phyloP scores from a whole-genome alignment of 2,888 invertebrate genomes.

The Entomobrya multifasciata region DNA sequence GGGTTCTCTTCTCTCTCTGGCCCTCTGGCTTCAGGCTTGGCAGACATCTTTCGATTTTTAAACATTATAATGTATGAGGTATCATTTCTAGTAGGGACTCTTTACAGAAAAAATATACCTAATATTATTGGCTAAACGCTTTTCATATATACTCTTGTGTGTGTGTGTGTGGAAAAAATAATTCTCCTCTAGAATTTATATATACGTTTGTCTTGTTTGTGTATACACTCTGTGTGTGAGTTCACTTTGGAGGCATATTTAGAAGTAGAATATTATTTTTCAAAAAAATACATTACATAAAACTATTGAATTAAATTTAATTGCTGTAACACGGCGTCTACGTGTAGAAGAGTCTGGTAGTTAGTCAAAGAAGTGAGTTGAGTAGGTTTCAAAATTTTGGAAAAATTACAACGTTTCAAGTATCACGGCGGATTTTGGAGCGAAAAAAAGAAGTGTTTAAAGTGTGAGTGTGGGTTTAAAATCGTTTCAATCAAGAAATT shows the following conservation, averaged over 20 bases:
- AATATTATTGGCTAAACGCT: constrained; percentile 55
- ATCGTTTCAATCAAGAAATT: neutral
- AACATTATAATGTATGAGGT: constrained; percentile 44
- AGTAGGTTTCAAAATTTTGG: too few relatives aligned
- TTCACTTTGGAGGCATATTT: constrained; percentile 48
- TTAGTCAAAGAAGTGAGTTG: too few relatives aligned
- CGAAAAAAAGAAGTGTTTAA: too few relatives aligned
- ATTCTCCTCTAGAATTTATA: constrained; percentile 24
- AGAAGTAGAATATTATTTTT: constrained; percentile 40
- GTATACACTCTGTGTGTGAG: constrained; percentile 13
- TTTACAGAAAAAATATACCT: constrained; percentile 16
- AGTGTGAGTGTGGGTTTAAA: too few relatives aligned
- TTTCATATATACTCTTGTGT: neutral
- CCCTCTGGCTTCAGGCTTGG: constrained; percentile 78
- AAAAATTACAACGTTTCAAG: too few relatives aligned
- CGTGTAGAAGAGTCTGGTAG: too few relatives aligned
- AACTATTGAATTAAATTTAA: neutral
- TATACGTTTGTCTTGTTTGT: neutral
- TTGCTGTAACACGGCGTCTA: neutral
- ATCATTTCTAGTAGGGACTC: neutral
- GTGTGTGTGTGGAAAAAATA: too few relatives aligned
- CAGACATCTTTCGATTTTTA: constrained; percentile 78
- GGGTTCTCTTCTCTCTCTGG: constrained; percentile 40
- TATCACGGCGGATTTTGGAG: too few relatives aligned
- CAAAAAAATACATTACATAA: constrained; percentile 2